These are phyloP conservation scores for Bergia sp. DNA, from an alignment of 92 coral and sea anemone genomes.

Conservation along the genomic window DNA sequence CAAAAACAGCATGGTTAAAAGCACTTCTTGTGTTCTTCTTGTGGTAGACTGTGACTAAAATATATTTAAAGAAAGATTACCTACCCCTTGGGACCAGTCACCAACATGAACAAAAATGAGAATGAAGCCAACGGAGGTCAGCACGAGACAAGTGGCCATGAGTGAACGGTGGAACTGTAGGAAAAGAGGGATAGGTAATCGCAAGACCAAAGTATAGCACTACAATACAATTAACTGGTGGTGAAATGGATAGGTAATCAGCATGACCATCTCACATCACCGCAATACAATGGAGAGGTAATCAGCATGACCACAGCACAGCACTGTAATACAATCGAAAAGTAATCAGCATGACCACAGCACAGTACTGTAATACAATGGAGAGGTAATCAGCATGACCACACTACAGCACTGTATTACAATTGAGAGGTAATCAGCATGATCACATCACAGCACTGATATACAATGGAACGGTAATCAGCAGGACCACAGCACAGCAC, in stretches of 20 bases:
- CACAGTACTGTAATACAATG: no score
- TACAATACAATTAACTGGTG: background rate
- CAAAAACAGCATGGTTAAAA: no score
- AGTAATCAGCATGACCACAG: no score
- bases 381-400: background rate
- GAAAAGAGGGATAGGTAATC: no score
- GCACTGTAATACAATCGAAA: background rate
- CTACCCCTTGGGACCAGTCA: constrained; percentile 69
- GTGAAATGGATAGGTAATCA: background rate
- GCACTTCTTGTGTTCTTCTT: no score
- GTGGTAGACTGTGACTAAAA: background rate
- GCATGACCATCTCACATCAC: background rate
- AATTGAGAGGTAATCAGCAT: background rate
- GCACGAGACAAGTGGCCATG: constrained; percentile 57
- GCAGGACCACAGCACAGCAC: background rate
- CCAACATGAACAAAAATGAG: constrained; percentile 62
- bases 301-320: no score
- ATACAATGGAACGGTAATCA: no score
- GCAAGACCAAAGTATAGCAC: background rate
- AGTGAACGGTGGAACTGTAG: constrained; percentile 69
- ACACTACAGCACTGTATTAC: no score
- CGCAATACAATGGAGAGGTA: no score
- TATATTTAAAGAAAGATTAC: background rate
- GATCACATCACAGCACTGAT: no score
- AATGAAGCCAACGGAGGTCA: constrained; percentile 55